phyloP scores from a whole-genome alignment of 2,113 vertebrate genomes.

The Myotis brandtii region DNA sequence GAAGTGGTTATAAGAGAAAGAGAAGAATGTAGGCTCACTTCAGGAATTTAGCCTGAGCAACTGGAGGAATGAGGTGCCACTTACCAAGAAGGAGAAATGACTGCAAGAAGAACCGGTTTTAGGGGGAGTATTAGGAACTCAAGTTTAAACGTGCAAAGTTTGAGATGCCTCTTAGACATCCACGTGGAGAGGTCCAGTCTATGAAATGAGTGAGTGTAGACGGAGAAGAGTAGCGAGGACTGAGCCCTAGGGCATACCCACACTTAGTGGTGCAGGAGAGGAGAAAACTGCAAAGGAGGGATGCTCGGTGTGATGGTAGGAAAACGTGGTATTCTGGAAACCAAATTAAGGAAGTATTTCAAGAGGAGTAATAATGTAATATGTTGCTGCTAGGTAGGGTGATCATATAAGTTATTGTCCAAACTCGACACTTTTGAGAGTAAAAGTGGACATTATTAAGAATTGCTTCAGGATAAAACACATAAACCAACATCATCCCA shows the following conservation, averaged over 20 bases:
- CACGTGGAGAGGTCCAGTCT: neutral
- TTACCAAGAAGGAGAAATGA: neutral
- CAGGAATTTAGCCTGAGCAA: neutral
- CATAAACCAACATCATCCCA: neutral
- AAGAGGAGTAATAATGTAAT: neutral
- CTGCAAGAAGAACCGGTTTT: neutral
- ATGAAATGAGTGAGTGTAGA: neutral
- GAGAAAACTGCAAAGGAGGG: neutral
- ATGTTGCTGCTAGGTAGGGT: neutral
- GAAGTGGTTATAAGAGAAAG: neutral
- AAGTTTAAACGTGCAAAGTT: neutral
- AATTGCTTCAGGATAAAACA: neutral
- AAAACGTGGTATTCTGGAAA: neutral
- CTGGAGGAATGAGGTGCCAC: neutral
- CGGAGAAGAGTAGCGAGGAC: neutral
- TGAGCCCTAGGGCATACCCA: neutral
- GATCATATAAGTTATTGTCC: neutral
- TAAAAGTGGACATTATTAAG: neutral
- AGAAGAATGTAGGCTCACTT: neutral
- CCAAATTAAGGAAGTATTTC: neutral
- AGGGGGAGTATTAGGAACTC: neutral
- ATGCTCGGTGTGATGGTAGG: neutral
- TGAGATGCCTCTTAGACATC: neutral
- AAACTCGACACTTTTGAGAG: slow-evolving; percentile 17
- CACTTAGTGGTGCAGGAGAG: neutral